Conservation (phyloP, 2,888 invertebrate species). For the Clostera curtula region DNA sequence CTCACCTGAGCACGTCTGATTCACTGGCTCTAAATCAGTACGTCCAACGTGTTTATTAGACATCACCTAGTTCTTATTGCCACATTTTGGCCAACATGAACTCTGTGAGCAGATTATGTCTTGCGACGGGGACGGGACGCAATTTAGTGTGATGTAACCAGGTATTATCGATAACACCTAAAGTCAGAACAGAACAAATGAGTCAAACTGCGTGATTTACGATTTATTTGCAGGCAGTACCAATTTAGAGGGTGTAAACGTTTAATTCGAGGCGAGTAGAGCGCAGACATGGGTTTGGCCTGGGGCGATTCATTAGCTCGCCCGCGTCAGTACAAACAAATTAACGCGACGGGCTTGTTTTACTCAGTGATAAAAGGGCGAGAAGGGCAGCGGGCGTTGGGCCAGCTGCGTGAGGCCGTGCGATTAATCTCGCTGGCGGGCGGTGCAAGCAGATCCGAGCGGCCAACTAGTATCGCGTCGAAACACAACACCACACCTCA, state of each 20-base stretch:
- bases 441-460: slow-evolving; percentile 18
- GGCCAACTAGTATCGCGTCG: slow-evolving; percentile 10
- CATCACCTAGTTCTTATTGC: slow-evolving; percentile 39
- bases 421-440: slow-evolving; percentile 50
- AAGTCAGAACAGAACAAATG: slow-evolving; percentile 27
- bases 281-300: slow-evolving; percentile 62
- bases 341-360: slow-evolving; percentile 69
- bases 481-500: slow-evolving; percentile 10
- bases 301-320: slow-evolving; percentile 69
- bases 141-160: slow-evolving; percentile 3
- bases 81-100: slow-evolving; percentile 25
- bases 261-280: slow-evolving; percentile 53
- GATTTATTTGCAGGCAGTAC: slow-evolving; percentile 59
- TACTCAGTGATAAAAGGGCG: slow-evolving; percentile 68
- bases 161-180: slow-evolving; percentile 18
- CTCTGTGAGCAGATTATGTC: slow-evolving; percentile 8
- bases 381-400: slow-evolving; percentile 54
- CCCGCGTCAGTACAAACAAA: slow-evolving; percentile 72
- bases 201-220: slow-evolving; percentile 52
- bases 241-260: slow-evolving; percentile 63
- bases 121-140: neutral
- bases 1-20: slow-evolving; percentile 69
- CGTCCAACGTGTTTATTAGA: slow-evolving; percentile 55
- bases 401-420: slow-evolving; percentile 62
- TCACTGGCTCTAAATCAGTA: slow-evolving; percentile 67